phyloP scores from a whole-genome alignment of 1,140 invertebrate species.

The Ceratoteleas bidentatus region DNA sequence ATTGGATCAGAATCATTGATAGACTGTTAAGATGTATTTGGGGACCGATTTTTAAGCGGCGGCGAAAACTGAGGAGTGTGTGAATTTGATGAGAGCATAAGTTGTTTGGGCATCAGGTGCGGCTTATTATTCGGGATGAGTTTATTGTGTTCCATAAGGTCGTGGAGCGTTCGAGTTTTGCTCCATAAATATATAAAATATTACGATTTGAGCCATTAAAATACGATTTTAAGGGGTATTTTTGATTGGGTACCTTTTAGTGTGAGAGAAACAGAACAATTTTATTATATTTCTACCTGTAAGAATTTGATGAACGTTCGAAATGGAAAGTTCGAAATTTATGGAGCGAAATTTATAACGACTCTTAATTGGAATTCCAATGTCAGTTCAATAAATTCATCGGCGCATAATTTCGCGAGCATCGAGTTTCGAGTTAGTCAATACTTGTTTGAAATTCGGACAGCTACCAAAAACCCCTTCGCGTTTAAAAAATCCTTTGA shows the following conservation, averaged over 20 bases:
- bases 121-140: constrained; percentile 37
- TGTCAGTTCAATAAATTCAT: constrained; percentile 38
- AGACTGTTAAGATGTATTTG: constrained; percentile 49
- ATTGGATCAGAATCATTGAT: constrained; percentile 41
- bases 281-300: no score
- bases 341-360: no score
- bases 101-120: constrained; percentile 43
- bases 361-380: constrained; percentile 31
- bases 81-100: constrained; percentile 62
- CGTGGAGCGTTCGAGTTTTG: neutral
- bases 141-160: constrained; percentile 19
- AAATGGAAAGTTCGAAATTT: no score
- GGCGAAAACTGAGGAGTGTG: constrained; percentile 22
- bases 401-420: constrained; percentile 39
- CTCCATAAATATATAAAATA: constrained; percentile 11
- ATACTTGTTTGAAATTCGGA: constrained; percentile 51
- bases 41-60: constrained; percentile 53
- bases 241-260: no score
- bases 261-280: no score
- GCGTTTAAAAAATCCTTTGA: constrained; percentile 45
- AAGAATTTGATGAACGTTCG: no score
- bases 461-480: constrained; percentile 5
- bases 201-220: no score
- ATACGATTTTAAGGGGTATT: no score
- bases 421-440: constrained; percentile 42